Base-by-base conservation (phyloP, 2,797 vertebrate genomes). In the Acrossocheilus fasciatus region DNA sequence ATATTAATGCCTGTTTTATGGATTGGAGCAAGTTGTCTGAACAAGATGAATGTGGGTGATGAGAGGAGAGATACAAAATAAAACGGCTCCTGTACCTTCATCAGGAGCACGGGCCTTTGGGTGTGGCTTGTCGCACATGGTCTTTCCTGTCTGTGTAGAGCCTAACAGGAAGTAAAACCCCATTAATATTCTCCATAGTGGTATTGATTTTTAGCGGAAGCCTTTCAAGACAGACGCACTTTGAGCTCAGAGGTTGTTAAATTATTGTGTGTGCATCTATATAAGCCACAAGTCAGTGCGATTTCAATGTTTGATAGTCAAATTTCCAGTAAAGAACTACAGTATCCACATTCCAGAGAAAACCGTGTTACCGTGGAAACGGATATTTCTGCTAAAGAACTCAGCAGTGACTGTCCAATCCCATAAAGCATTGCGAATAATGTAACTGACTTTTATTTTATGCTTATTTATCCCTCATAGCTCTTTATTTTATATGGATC, bases 1-100 rank as follows among this genome's bases (percentile, higher is more conserved):
- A 92, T 92, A 92, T 92, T 93, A 93, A 93, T 93, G 92, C 91
- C 91, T 93, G 92, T 92, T 93, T 93, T 93, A 92, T 93, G 92
- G 92, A 93, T 93, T 91, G 92, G 92, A 93, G 92, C 92, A 92
- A 92, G 91, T 92, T 90, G 92, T 91, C 91, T 92, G 91, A 92
- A 90, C 91, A 93, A 93, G 92, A 93, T 91, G 92, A 91, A 93
- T 93, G 92, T 88, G 87, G 79, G 36, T 87, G 92, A 91, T 91
- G 90, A 90, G 89, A 90, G 81, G 87, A 90, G 87, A 91, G 92
- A 92, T 92, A 92, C 82, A 75, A 88, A 87, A 92, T 89, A 90
- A 91, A 89, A 89, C 78, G 45, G 86, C 86, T 91, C 85, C 81
- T 90, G 87, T 87, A 83, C 81, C 82, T 90, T 88, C 79, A 78